Evolutionary conservation across 2,113 vertebrate genomes (phyloP).

Genomic region (Pterocles burchelli): DNA sequence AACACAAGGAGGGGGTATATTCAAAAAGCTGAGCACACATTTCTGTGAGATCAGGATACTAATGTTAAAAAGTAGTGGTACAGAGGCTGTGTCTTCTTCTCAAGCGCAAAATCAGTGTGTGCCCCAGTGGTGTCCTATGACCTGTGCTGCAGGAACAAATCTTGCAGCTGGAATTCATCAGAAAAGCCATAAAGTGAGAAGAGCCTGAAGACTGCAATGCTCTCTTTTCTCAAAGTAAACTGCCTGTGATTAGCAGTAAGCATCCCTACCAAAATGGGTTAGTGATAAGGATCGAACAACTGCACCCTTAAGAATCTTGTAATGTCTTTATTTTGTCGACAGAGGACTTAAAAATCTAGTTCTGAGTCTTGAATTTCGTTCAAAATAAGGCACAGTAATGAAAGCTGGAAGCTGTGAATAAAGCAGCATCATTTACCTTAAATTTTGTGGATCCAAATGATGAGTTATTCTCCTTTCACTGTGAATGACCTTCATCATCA

Average conservation of each 20-base stretch:
- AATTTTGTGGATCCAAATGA: not conserved
- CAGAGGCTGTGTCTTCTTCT: not conserved
- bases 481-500: not conserved
- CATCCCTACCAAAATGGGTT: not conserved
- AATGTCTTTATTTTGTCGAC: not conserved
- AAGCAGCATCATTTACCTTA: not conserved
- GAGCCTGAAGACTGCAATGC: not conserved
- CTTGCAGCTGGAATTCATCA: not conserved
- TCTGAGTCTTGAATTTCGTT: not conserved
- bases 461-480: not conserved
- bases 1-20: not conserved
- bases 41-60: not conserved
- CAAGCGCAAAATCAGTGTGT: not conserved
- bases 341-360: not conserved
- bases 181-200: not conserved
- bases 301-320: not conserved
- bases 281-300: not conserved
- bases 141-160: not conserved
- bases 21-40: not conserved
- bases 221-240: not conserved
- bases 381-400: not conserved
- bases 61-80: not conserved
- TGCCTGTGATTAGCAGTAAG: not conserved
- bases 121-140: not conserved
- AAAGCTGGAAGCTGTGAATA: not conserved